Base-by-base conservation (phyloP, 2,797 vertebrate species). In the Cirrhinus molitorella region DNA sequence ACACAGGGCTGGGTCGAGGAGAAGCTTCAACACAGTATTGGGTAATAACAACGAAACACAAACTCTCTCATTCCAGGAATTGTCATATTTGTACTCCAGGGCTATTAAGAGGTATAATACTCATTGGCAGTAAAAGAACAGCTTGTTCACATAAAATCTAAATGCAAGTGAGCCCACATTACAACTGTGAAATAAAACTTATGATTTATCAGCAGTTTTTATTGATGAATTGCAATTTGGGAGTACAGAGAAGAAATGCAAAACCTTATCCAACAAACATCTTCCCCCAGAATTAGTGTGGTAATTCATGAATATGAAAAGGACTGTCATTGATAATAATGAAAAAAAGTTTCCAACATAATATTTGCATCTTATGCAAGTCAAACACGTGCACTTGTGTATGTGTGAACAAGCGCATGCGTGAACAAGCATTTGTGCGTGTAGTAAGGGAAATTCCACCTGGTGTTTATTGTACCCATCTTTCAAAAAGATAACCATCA, bases 381-480 rank as follows among this genome's bases (percentile, higher is more conserved):
- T 53, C 47, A 53, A 67, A 67, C 5, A 23, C 1, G 28, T 66
- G 17, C 45, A 31, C 3, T 8, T 25, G 77, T 79, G 77, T 67
- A 12, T 65, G 51, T 21, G 49, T 80, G 61, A 65, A 34, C 61
- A 65, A 65, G 61, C 8, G 6, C 21, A 9, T 47, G 16, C 45
- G 17, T 34, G 47, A 40, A 55, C 37, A 40, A 31, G 40, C 45
- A n/a, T 28, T 37, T 81, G 76, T 80, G 76, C 13, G 17, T 80
- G 73, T 75, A 57, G 63, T 83, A 68, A 37, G 82, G 83, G 79
- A 84, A 87, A 85, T 88, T 85, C 71, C 78, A 86, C 34, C 43
- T 79, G 25, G 65, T 88, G 86, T 85, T 89, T 87, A 85, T 74
- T 53, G 53, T 84, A 78, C 71, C 71, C 84, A 51, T 57, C 34